Evolutionary conservation across 2,797 vertebrate genomes (phyloP), one percentile per base, ranked within the genome.

Genomic region (Galagoides demidoff): DNA sequence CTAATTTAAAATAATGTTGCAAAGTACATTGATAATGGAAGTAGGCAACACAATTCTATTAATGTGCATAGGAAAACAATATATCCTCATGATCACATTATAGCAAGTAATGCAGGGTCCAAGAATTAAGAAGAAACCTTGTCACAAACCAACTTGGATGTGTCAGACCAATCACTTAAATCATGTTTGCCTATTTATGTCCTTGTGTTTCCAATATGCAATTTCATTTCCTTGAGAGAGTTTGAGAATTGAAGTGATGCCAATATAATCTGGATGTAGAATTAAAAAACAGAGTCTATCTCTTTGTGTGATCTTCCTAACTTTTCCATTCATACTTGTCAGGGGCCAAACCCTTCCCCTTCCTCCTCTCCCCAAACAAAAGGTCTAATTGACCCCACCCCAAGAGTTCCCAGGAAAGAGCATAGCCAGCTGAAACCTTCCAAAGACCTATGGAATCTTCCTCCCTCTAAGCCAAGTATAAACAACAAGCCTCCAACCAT

Each of bases 1-100:
- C 77, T 89, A 94, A 97, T 97, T 90, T 96, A 82, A 73, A 95
- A 71, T 17, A 14, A 63, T 94, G 22, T 13, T 77, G 76, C 39
- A 94, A 79, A 83, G 79, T 84, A 64, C 4, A 70, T 77, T n/a
- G 16, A 88, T 63, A 89, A 79, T 92, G 45, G 27, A 93, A 92
- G 59, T 81, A 79, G 4, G 63, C 63, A 59, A 19, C 95, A 85
- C 68, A 90, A 89, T 84, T 76, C 57, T 49, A 19, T 76, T 29
- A 71, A 45, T 34, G 29, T 25, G 23, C 2, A 68, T 7, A 73
- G 25, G 7, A 27, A 76, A 94, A 39, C 2, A 85, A 8, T 8
- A 22, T 74, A 19, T 55, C 8, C 20, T 59, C 5, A 19, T 16
- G 2, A 73, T 94, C 22, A 29, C 23, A 17, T 63, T 90, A 82